Conservation (phyloP, 2,888 invertebrate species). For the Dexiosoma caninum region DNA sequence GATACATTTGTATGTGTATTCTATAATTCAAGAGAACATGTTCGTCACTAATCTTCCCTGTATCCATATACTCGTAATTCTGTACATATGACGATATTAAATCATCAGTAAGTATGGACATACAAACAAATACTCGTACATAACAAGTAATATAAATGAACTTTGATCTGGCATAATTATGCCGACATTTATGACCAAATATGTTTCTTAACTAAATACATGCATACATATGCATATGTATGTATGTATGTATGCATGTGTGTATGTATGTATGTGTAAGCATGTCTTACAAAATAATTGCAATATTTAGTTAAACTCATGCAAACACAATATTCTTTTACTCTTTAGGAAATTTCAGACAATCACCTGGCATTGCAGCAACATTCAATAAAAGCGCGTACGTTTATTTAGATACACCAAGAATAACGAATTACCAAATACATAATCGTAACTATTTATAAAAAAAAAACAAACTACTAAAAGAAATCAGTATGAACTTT, state of each 20-base stretch:
- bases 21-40: no score
- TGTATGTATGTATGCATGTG: no score
- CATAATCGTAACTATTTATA: constrained; percentile 20
- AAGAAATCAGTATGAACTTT: constrained; percentile 23
- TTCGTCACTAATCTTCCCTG: background rate
- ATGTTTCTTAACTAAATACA: constrained; percentile 28
- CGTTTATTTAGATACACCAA: constrained; percentile 44
- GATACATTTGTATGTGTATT: no score
- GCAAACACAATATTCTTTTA: constrained; percentile 16
- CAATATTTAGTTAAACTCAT: constrained; percentile 25
- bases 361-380: constrained; percentile 43
- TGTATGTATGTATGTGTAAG: no score
- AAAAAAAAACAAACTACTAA: no score
- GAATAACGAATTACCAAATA: constrained; percentile 46
- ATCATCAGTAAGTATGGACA: constrained; percentile 7
- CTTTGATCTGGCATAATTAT: constrained; percentile 50
- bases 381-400: constrained; percentile 25
- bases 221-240: no score
- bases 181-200: constrained; percentile 46
- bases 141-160: constrained; percentile 36
- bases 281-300: constrained; percentile 19
- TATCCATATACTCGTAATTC: no score
- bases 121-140: background rate
- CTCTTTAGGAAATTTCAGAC: constrained; percentile 38
- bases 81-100: background rate